Percentiles rank a stretch among this genome's conserved stretches.
Conservation (phyloP, 2,888 invertebrate species). For the Aricia artaxerxes region DNA sequence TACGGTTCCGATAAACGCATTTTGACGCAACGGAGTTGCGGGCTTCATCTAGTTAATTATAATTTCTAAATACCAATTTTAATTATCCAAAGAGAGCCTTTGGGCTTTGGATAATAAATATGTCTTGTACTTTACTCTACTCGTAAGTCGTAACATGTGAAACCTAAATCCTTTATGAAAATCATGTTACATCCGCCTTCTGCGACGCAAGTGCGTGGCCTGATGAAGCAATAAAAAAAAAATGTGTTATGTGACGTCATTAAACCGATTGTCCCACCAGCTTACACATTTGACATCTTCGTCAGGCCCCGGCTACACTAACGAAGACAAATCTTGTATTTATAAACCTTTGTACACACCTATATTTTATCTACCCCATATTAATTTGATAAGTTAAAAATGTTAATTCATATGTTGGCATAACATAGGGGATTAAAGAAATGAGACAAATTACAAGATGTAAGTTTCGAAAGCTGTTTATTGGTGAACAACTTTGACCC, state of each 20-base stretch:
- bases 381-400: neutral
- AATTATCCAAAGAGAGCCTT: neutral
- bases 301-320: neutral
- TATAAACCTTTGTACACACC: neutral
- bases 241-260: slow-evolving; percentile 32
- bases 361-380: neutral
- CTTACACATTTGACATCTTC: slow-evolving; percentile 16
- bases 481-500: neutral
- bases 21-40: too few species aligned
- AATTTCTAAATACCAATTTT: neutral
- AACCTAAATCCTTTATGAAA: slow-evolving; percentile 21
- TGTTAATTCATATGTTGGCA: slow-evolving; percentile 1
- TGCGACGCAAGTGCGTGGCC: slow-evolving; percentile 63
- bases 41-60: too few species aligned
- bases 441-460: slow-evolving; percentile 1
- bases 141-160: neutral
- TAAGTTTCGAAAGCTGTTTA: neutral
- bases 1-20: too few species aligned
- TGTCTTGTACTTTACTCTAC: neutral
- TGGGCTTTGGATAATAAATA: neutral
- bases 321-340: slow-evolving; percentile 21
- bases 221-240: slow-evolving; percentile 64
- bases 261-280: slow-evolving; percentile 20
- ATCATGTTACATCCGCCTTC: slow-evolving; percentile 60
- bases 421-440: neutral